A percentile compares a stretch with the other conserved stretches of the same genome.
Conservation (phyloP, 2,888 invertebrate genomes). For the Noctua fimbriata region DNA sequence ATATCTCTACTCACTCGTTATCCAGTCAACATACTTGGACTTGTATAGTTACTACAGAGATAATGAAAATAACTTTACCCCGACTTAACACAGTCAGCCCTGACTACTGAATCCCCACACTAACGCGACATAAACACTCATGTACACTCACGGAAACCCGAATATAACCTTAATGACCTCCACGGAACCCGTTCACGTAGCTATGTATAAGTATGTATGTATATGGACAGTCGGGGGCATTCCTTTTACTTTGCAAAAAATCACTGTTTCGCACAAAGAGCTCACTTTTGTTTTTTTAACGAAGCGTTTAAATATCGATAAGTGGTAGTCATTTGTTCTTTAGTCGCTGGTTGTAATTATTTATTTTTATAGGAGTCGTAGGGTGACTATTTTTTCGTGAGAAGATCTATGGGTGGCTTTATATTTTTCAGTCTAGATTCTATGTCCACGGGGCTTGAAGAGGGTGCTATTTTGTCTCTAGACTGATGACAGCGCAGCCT, state of each 20-base stretch:
- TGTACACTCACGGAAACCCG: slow-evolving; percentile 63
- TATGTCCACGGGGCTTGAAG: neutral
- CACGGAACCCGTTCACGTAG: slow-evolving; percentile 70
- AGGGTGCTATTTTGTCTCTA: neutral
- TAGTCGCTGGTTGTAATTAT: slow-evolving; percentile 11
- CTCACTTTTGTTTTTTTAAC: slow-evolving; percentile 44
- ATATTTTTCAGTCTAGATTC: neutral
- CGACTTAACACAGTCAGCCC: slow-evolving; percentile 3
- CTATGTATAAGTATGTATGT: slow-evolving; percentile 10
- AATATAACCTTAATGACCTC: slow-evolving; percentile 76
- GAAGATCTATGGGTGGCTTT: neutral
- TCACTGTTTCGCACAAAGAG: slow-evolving; percentile 37
- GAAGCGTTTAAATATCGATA: slow-evolving; percentile 45
- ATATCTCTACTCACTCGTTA: neutral
- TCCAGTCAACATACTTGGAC: no score
- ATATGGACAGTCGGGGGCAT: slow-evolving; percentile 59
- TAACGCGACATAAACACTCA: slow-evolving; percentile 42
- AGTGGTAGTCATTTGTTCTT: slow-evolving; percentile 45
- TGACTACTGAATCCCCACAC: slow-evolving; percentile 25
- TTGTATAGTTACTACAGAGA: neutral
- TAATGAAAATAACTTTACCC: neutral
- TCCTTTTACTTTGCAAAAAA: slow-evolving; percentile 63
- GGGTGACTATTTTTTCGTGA: neutral
- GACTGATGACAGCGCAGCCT: neutral
- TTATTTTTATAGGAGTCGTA: slow-evolving; percentile 4